Evolutionary conservation across 2,113 vertebrate genomes (phyloP).

Genomic region (Glaucidium brasilianum): DNA sequence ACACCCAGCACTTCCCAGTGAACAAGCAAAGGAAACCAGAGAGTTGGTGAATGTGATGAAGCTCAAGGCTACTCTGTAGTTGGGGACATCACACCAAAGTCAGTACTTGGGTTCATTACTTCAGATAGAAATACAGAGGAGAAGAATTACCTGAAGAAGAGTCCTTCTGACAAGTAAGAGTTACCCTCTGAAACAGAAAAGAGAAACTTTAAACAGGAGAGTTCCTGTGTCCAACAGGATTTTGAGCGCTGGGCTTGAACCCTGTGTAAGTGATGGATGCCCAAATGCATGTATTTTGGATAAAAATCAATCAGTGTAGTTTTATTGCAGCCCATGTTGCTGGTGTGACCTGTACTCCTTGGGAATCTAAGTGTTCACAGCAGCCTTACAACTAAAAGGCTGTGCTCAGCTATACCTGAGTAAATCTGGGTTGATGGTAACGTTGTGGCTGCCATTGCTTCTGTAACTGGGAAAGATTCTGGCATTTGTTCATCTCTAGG

Average conservation of each 20-base stretch:
- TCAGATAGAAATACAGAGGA: not conserved
- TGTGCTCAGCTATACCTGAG: not conserved
- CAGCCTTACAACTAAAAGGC: not conserved
- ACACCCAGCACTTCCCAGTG: not conserved
- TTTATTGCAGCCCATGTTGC: not conserved
- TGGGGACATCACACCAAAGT: not conserved
- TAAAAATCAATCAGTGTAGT: not conserved
- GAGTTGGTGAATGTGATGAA: not conserved
- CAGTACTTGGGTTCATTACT: not conserved
- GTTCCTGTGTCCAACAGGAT: rapidly evolving
- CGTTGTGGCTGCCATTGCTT: not conserved
- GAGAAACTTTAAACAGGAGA: not conserved
- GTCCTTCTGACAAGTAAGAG: not conserved
- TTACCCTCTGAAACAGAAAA: not conserved
- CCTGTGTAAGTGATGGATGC: not conserved
- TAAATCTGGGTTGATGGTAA: not conserved
- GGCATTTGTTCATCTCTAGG: not conserved
- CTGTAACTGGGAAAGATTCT: not conserved
- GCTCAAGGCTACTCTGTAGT: not conserved
- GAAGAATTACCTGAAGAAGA: not conserved
- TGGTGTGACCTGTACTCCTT: not conserved
- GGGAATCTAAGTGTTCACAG: not conserved
- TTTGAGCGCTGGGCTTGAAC: not conserved
- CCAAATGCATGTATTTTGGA: not conserved
- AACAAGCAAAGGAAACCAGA: not conserved